Evolutionary conservation across 2,113 vertebrate species (phyloP), one percentile per base, ranked within the genome.

Genomic region (Clupea harengus): DNA sequence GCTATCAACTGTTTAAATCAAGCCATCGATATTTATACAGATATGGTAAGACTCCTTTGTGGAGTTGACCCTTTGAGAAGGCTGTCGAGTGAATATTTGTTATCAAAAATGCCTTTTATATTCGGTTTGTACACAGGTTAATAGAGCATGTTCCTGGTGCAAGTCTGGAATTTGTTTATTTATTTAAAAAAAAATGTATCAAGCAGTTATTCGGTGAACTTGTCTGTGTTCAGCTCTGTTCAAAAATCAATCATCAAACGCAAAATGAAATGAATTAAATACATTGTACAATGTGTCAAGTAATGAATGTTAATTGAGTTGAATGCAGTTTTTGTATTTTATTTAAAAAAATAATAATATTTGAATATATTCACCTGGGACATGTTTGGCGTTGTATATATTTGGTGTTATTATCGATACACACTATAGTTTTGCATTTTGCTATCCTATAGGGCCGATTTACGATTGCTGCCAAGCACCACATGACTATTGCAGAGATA

Each of bases 1-100:
- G 98, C 98, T 93, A 99, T 99, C 95, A 99, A 97, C 96, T 99
- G 98, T 96, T 95, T 99, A 96, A 99, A 99, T 88, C 97, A 98
- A 94, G 97, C 98, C 94, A 99, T 99, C 87, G 98, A 99, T 93
- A 99, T 99, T 95, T 99, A 99, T 95, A 99, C 98, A 8, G 98
- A 99, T 95, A 99, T 99, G 98, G 98, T 99, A 96, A 97, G 97
- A 86, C 81, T 78, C 72, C 72, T 78, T 15, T 78, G 7, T 78
- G 72, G 72, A 78, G 72, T 78, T 67, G 64, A 28, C 64, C 64
- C 28, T 78, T 78, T 78, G 72, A 78, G 72, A 78, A 20, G 72
- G 25, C 72, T 78, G 13, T 78, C 13, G 28, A 17, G 9, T 3
- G 3, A 13, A 22, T 44, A 49, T 4, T 0, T 39, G 39, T 39